phyloP scores from a whole-genome alignment of 2,113 vertebrate genomes.

The Perca fluviatilis region DNA sequence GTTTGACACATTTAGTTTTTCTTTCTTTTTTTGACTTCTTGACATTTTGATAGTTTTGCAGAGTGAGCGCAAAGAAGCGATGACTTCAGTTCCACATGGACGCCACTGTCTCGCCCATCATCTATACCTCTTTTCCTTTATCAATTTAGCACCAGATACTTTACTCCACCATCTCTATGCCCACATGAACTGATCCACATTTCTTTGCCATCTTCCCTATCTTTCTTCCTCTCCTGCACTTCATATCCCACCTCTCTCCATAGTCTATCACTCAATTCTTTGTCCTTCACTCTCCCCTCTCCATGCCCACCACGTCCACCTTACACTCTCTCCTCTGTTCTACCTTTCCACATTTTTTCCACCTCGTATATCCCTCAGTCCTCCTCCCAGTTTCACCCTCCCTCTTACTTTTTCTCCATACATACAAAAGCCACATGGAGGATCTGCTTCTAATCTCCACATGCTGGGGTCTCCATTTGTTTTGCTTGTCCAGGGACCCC shows the following conservation, averaged over 20 bases:
- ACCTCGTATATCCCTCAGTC: constrained; percentile 27
- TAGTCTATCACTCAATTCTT: constrained; percentile 1
- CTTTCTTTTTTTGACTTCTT: neutral
- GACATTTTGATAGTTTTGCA: neutral
- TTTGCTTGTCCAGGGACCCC: constrained; percentile 83
- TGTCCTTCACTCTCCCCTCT: constrained; percentile 16
- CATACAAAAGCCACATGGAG: constrained; percentile 79
- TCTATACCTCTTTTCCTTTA: neutral
- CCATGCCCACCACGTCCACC: constrained; percentile 32
- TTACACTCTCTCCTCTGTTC: constrained; percentile 18
- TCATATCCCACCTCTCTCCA: constrained; percentile 18
- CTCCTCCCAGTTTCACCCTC: constrained; percentile 41
- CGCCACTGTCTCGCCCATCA: neutral
- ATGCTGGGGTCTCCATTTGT: constrained; percentile 83
- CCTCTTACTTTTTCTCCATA: constrained; percentile 38
- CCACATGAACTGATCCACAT: constrained; percentile 15
- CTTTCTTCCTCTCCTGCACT: constrained; percentile 13
- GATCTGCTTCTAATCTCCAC: constrained; percentile 85
- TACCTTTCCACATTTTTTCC: constrained; percentile 20
- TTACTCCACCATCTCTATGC: constrained; percentile 1
- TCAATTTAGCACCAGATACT: neutral
- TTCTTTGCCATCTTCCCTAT: constrained; percentile 6
- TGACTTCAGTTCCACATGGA: neutral
- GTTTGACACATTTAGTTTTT: neutral
- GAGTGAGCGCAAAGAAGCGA: neutral